Evolutionary conservation across 2,888 invertebrate genomes (phyloP).

Genomic region (Myopa tessellatipennis): DNA sequence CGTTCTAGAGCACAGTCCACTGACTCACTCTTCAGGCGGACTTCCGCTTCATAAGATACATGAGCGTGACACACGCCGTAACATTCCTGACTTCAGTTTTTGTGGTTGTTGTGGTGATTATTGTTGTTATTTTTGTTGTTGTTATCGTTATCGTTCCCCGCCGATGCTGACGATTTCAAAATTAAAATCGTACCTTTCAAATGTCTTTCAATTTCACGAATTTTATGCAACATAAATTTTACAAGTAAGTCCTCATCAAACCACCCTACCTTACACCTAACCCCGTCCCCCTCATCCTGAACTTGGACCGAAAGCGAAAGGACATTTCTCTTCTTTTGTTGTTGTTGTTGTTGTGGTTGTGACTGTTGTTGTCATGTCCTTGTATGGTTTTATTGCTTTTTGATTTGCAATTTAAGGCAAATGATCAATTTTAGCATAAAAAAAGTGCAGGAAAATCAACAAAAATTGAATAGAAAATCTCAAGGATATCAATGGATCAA

Average conservation of each 20-base stretch:
- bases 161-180: slow-evolving; percentile 22
- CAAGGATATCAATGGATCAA: slow-evolving; percentile 4
- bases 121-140: too few relatives aligned
- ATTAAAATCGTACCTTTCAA: slow-evolving; percentile 8
- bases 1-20: not conserved
- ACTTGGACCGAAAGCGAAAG: not conserved
- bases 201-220: slow-evolving; percentile 43
- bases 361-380: slow-evolving; percentile 31
- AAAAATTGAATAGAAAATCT: slow-evolving; percentile 4
- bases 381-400: slow-evolving; percentile 60
- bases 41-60: slow-evolving; percentile 12
- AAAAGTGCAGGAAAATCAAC: not conserved
- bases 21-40: not conserved
- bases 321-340: not conserved
- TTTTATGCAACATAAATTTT: slow-evolving; percentile 64
- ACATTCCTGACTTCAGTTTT: not conserved
- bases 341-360: not conserved
- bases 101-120: not conserved
- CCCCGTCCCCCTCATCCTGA: not conserved
- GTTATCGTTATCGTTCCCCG: not conserved
- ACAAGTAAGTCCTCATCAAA: slow-evolving; percentile 53
- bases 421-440: slow-evolving; percentile 54
- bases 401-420: slow-evolving; percentile 63
- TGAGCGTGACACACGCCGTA: slow-evolving; percentile 3
- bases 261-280: not conserved